Evolutionary conservation across 2,888 invertebrate species (phyloP).

Genomic region (Tipula confusa): DNA sequence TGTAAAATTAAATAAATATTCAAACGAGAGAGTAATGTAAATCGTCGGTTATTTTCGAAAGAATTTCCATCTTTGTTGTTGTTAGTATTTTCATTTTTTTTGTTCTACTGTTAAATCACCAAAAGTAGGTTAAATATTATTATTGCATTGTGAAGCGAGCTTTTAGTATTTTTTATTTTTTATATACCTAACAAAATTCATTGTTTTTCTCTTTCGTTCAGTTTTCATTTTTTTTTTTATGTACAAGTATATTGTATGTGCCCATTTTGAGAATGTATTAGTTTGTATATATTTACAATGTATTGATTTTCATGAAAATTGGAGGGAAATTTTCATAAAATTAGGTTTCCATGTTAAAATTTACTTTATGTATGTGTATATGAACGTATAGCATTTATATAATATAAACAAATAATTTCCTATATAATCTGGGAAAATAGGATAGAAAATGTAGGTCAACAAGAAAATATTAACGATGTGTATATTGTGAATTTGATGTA

Average conservation of each 20-base stretch:
- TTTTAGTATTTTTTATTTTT: not conserved
- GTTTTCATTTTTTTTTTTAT: not conserved
- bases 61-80: not conserved
- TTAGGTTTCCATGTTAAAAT: not conserved
- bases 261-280: not conserved
- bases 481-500: not conserved
- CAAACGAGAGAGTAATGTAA: no score
- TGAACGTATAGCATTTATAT: not conserved
- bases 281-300: not conserved
- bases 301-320: slow-evolving; percentile 3
- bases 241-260: not conserved
- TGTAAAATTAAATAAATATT: not conserved
- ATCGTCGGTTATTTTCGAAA: not conserved
- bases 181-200: not conserved
- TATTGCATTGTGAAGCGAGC: not conserved
- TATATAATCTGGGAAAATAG: slow-evolving; percentile 7
- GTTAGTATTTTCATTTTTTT: not conserved
- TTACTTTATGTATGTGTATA: not conserved
- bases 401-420: not conserved
- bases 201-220: not conserved
- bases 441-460: not conserved
- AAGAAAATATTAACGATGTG: not conserved
- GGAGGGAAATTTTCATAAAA: not conserved
- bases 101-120: not conserved
- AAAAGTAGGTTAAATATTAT: not conserved